Evolutionary conservation across 1,140 invertebrate genomes (phyloP).

Genomic region (Mylabris phalerata): DNA sequence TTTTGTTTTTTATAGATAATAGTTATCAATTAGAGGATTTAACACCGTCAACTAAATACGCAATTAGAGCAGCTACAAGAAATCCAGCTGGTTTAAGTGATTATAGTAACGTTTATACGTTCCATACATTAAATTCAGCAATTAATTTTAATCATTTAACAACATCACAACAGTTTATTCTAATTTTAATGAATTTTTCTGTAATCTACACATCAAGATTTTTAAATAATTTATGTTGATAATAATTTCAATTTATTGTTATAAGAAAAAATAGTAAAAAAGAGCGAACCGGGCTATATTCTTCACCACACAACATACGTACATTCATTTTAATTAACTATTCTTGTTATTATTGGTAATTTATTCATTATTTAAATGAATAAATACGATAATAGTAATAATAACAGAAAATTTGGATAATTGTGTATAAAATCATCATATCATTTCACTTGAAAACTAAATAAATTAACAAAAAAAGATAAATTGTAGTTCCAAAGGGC

Average conservation of each 20-base stretch:
- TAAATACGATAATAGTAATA: too few relatives aligned
- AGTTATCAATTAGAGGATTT: constrained; percentile 27
- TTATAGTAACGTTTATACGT: constrained; percentile 25
- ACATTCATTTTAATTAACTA: neutral
- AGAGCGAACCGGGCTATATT: constrained; percentile 6
- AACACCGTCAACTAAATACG: constrained; percentile 32
- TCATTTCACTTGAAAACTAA: too few relatives aligned
- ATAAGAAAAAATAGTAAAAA: neutral
- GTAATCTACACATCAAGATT: neutral
- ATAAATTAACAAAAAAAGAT: too few relatives aligned
- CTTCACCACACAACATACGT: constrained; percentile 9
- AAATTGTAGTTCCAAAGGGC: too few relatives aligned
- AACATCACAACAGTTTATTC: neutral
- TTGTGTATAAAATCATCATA: too few relatives aligned
- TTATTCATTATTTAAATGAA: too few relatives aligned
- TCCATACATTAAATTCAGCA: constrained; percentile 3
- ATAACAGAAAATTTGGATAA: too few relatives aligned
- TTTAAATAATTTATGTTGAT: neutral
- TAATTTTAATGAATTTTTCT: neutral
- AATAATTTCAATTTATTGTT: neutral
- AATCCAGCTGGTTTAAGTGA: constrained; percentile 36
- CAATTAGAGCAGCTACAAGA: constrained; percentile 32
- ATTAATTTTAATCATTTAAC: neutral
- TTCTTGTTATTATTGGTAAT: too few relatives aligned
- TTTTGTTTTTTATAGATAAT: constrained; percentile 24